Conservation (phyloP, 2,888 invertebrate genomes). For the Eulithis testata region DNA sequence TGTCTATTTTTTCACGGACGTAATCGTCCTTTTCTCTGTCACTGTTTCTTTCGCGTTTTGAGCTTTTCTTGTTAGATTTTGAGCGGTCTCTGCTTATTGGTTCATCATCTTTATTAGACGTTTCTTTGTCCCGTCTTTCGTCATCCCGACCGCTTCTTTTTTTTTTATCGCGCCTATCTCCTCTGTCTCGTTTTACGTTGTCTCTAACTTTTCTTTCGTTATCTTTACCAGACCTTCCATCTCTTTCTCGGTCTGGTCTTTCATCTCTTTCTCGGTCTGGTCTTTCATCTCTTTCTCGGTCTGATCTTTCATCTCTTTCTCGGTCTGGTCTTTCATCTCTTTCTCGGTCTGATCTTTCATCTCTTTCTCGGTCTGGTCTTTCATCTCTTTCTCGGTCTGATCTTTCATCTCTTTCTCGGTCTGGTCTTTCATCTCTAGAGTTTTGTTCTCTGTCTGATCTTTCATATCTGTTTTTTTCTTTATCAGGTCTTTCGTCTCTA, state of each 20-base stretch:
- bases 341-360: constrained; percentile 12
- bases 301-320: constrained; percentile 2
- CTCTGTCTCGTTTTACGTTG: constrained; percentile 13
- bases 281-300: constrained; percentile 5
- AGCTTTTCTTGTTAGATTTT: constrained; percentile 27
- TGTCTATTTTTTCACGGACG: constrained; percentile 38
- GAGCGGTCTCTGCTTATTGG: constrained; percentile 34
- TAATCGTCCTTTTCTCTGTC: constrained; percentile 34
- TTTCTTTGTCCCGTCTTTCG: constrained; percentile 31
- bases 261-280: constrained; percentile 15
- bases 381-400: constrained; percentile 1
- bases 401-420: constrained; percentile 2
- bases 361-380: constrained; percentile 11
- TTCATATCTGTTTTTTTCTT: constrained; percentile 5
- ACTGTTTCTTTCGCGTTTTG: constrained; percentile 13
- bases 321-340: constrained; percentile 8
- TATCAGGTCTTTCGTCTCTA: constrained; percentile 4
- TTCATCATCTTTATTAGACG: constrained; percentile 32
- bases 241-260: constrained; percentile 31
- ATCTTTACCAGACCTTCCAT: neutral
- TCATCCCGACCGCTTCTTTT: constrained; percentile 36
- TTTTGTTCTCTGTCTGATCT: neutral
- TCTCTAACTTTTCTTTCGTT: constrained; percentile 7
- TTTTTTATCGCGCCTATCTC: constrained; percentile 22
- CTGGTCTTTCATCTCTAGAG: constrained; percentile 8